Base-by-base conservation (phyloP, 2,888 invertebrate species). In the Troides oblongomaculatus region DNA sequence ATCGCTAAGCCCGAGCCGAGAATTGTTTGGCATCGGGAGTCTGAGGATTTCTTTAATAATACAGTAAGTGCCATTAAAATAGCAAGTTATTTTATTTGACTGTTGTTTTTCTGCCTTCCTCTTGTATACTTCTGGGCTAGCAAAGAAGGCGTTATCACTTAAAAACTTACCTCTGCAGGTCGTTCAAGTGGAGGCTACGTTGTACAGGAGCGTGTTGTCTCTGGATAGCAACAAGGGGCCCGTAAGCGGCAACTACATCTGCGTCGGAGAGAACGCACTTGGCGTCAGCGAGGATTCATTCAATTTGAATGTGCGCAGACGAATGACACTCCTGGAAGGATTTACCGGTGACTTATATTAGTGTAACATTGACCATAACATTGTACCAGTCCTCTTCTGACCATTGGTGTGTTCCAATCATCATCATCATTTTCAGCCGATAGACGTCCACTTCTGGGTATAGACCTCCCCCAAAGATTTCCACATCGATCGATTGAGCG, bases 11-110 rank as follows among this genome's bases (percentile, higher is more conserved):
- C 91, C 0, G 30, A 65, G 8, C 90, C 91, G 0, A 76, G 84
- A 64, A 79, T 89, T 2, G 25, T 85, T 18, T 92, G 91, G 92
- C 87, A 84, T 39, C 78, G 79, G 61, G 89, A 87, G 68, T 85
- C 83, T 1, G 88, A 86, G n/a, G 74, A 73, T 6, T 84, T 88
- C 57, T 75, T 89, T 5, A 81, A 85, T 53, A 81, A 85, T 73
- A 79, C 79, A 21, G 90, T 90, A 72, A 84, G 86, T 82, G n/a
- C 7, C 18, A 18, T 18, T 0, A 30, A 3, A 39, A 10, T 39
- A 10, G 8, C 39, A 39, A 39, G 1, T 39, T 39, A 39, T 39
- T 39, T 39, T 1, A 39, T 8, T 30, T 39, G 1, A 10, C 39
- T 8, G 39, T 39, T 39, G 10, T 10, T 39, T 39, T 39, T 39